Conservation (phyloP, 2,797 vertebrate genomes). For the Danio jaintianensis region DNA sequence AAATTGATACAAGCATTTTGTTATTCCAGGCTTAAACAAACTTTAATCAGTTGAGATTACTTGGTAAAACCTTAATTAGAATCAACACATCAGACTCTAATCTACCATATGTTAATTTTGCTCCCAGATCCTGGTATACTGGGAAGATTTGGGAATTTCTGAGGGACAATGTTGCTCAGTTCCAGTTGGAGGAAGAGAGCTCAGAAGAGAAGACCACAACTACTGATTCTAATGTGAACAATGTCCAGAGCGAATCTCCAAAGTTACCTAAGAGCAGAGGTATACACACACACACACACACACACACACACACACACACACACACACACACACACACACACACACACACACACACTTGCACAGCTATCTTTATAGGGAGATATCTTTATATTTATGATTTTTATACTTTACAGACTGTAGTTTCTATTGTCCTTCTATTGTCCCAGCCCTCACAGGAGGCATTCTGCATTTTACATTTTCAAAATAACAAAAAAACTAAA, state of each 20-base stretch:
- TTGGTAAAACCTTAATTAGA: constrained; percentile 12
- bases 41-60: constrained; percentile 19
- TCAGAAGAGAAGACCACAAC: constrained; percentile 60
- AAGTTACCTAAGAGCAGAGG: constrained; percentile 64
- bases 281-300: constrained; percentile 42
- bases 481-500: too few relatives aligned
- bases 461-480: too few relatives aligned
- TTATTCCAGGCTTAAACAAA: constrained; percentile 23
- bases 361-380: too few relatives aligned
- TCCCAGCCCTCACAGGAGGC: too few relatives aligned
- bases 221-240: constrained; percentile 62
- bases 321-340: too few relatives aligned
- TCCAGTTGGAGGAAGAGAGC: constrained; percentile 70
- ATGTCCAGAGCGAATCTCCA: constrained; percentile 64
- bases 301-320: too few relatives aligned
- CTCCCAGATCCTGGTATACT: constrained; percentile 73
- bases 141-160: constrained; percentile 86
- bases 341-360: too few relatives aligned
- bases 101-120: not conserved
- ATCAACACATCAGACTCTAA: constrained; percentile 4
- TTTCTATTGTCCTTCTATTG: too few relatives aligned
- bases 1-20: constrained; percentile 30
- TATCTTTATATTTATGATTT: too few relatives aligned
- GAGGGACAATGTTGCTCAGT: constrained; percentile 81
- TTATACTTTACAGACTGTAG: too few relatives aligned